These are phyloP conservation scores for Hipparchia semele DNA, from an alignment of 2,888 invertebrate species.

Conservation along the genomic window DNA sequence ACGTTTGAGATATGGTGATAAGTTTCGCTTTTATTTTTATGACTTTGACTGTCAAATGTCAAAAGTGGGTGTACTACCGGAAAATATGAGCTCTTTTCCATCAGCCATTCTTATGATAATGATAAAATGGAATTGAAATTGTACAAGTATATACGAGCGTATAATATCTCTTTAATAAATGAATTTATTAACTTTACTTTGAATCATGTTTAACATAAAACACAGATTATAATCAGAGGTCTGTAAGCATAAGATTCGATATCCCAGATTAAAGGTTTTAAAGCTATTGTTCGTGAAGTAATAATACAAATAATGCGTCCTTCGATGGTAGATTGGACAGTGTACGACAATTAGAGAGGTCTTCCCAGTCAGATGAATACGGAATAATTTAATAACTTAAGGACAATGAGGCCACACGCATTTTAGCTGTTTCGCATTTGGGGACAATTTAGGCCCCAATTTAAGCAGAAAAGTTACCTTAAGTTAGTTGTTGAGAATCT, in stretches of 20 bases:
- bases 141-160: no score
- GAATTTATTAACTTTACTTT: background rate
- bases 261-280: constrained; percentile 17
- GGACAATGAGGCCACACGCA: constrained; percentile 28
- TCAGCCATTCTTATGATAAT: no score
- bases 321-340: background rate
- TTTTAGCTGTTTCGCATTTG: background rate
- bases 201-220: background rate
- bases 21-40: no score
- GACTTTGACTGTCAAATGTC: no score
- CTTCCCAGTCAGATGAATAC: constrained; percentile 6
- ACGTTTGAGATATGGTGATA: no score
- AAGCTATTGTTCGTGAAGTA: constrained; percentile 24
- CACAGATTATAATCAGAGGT: constrained; percentile 15
- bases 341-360: constrained; percentile 22
- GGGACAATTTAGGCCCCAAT: background rate
- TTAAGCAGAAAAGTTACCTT: no score
- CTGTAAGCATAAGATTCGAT: constrained; percentile 24
- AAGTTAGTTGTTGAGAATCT: no score
- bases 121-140: no score
- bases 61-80: no score
- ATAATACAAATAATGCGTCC: constrained; percentile 9
- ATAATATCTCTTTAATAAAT: background rate
- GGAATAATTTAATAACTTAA: constrained; percentile 22
- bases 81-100: no score